Conservation (phyloP, 1,140 invertebrate species). For the Frieseomelitta varia region DNA sequence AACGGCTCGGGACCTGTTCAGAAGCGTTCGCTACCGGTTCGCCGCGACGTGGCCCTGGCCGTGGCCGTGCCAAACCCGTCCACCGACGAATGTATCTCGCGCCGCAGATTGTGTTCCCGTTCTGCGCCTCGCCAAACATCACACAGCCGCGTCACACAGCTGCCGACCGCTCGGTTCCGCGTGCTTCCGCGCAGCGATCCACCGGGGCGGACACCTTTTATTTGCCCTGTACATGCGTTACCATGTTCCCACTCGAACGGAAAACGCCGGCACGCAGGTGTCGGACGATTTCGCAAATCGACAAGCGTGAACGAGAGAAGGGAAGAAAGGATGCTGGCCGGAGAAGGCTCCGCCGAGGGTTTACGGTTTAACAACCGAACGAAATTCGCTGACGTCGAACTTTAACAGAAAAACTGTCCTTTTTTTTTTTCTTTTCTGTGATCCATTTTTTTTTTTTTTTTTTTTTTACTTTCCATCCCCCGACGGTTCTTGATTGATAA, state of each 20-base stretch:
- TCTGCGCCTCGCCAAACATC: not conserved
- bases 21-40: constrained; percentile 44
- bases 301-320: constrained; percentile 15
- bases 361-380: constrained; percentile 5
- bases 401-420: not conserved
- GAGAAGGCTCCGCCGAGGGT: not conserved
- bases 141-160: constrained; percentile 21
- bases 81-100: constrained; percentile 30
- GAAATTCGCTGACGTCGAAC: not conserved
- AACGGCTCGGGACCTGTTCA: constrained; percentile 33
- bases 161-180: constrained; percentile 35
- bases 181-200: constrained; percentile 20
- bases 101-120: constrained; percentile 21
- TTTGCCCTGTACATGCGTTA: constrained; percentile 26
- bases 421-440: constrained; percentile 2
- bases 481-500: not conserved
- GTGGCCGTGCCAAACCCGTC: not conserved
- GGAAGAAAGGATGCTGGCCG: not conserved
- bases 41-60: not conserved
- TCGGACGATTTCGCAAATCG: constrained; percentile 21
- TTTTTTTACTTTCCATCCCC: too few species aligned
- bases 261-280: not conserved
- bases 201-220: constrained; percentile 29
- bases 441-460: constrained; percentile 18
- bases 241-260: constrained; percentile 1